Evolutionary conservation across 2,888 invertebrate genomes (phyloP), one percentile per base, ranked within the genome.

Genomic region (Drosophila vallismaia): DNA sequence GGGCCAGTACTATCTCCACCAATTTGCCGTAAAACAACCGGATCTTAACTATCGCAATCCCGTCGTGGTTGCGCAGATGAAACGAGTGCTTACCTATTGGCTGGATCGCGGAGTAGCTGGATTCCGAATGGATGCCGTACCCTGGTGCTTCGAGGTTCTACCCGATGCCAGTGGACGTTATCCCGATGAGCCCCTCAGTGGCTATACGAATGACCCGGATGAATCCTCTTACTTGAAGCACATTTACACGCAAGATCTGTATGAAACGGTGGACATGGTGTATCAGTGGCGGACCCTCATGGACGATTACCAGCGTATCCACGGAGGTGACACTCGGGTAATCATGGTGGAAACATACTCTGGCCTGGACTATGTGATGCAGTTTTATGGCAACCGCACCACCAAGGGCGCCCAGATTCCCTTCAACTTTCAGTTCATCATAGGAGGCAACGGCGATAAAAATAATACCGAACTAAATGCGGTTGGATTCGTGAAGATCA

Each of bases 71-170:
- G 91, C 93, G 49, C 94, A 94, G 88, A 93, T 89, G 89, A 90
- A 90, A 50, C 92, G 94, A 1, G 94, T 95, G 0, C 90, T 97
- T 5, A 93, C 93, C 79, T 97, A 94, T 85, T 98, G 98, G 98
- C 88, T 98, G 55, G 94, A 95, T 66, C 94, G 94, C 75, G 97
- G 97, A 0, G 94, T 97, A 0, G 96, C 96, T 87, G 98, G 98
- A 0, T 97, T 98, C 86, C 94, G 97, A 70, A 93, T 98, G 46
- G 96, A 96, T 85, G 96, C 96, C 0, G 93, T 96, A 6, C 91
- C 91, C 26, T 90, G 89, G 88, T 88, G 91, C 64, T 91, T 91
- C 73, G 96, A 91, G 69, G 90, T 88, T 2, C 28, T 75, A 4
- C 78, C 90, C 29, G 92, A 91, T 93, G 94, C 94, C 88, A 92